Conservation (phyloP, 37 sponge, comb jelly and placozoan species). For the Spongilla lacustris region DNA sequence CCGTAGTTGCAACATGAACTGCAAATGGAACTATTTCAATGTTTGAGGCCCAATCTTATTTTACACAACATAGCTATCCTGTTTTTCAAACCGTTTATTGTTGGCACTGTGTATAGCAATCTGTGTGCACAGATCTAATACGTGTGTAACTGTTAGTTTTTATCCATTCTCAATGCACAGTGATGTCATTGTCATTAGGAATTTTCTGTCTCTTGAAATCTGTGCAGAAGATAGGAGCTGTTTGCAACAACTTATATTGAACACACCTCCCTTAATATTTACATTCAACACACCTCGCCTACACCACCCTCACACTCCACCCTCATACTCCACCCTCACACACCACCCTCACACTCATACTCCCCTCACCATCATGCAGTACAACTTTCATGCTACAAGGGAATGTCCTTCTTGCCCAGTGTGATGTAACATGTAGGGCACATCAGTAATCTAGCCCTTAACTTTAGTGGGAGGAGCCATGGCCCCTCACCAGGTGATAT, state of each 20-base stretch:
- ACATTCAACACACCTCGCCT: no score
- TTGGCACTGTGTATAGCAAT: not conserved
- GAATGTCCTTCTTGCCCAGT: no score
- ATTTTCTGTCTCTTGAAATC: slow-evolving; percentile 59
- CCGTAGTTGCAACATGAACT: not conserved
- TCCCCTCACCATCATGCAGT: no score
- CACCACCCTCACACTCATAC: not conserved
- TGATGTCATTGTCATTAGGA: slow-evolving; percentile 9
- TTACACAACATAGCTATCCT: not conserved
- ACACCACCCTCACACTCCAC: no score
- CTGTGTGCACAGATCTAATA: not conserved
- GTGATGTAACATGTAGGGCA: no score
- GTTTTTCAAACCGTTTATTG: not conserved
- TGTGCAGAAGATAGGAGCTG: not conserved
- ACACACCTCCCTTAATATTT: no score
- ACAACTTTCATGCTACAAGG: no score
- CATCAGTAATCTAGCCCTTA: not conserved
- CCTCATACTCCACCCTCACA: no score
- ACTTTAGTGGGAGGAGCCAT: no score
- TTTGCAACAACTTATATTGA: no score
- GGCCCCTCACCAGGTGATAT: no score
- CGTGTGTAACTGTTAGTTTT: not conserved
- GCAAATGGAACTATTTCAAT: not conserved
- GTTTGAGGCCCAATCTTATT: not conserved
- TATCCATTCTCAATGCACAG: not conserved